These are phyloP conservation scores for Hyperoplus immaculatus DNA, from an alignment of 2,797 vertebrate genomes.

Conservation along the genomic window DNA sequence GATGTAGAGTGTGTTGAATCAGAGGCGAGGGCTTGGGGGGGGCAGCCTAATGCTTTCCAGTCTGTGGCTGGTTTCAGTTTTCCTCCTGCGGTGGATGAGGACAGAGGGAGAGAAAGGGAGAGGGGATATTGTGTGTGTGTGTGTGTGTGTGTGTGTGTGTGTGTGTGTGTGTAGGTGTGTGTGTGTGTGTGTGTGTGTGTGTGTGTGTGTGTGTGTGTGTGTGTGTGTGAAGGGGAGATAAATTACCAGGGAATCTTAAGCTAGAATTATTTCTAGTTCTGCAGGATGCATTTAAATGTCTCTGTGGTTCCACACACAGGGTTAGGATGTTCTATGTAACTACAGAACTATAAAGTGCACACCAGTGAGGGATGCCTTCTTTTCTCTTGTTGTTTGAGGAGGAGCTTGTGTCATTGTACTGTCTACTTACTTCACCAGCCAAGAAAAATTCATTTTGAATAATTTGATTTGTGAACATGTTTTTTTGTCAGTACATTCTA, in stretches of 20 bases:
- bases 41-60: slow-evolving; percentile 79
- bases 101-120: slow-evolving; percentile 52
- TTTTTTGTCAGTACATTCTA: not conserved
- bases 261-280: slow-evolving; percentile 39
- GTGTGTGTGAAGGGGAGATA: slow-evolving; percentile 39
- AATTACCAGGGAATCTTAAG: slow-evolving; percentile 62
- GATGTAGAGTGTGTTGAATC: slow-evolving; percentile 57
- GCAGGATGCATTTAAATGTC: slow-evolving; percentile 34
- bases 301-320: slow-evolving; percentile 7
- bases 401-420: not conserved
- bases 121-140: slow-evolving; percentile 39
- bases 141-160: slow-evolving; percentile 17
- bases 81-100: slow-evolving; percentile 71
- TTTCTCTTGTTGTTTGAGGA: not conserved
- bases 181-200: slow-evolving; percentile 10
- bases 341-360: not conserved
- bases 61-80: slow-evolving; percentile 82
- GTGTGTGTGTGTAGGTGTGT: slow-evolving; percentile 12
- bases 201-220: slow-evolving; percentile 31
- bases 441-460: not conserved
- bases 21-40: slow-evolving; percentile 2
- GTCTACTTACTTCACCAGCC: not conserved
- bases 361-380: not conserved
- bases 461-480: not conserved
- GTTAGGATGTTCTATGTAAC: slow-evolving; percentile 20